Conservation (phyloP, 2,888 invertebrate genomes). For the Troglohyphantes excavatus region DNA sequence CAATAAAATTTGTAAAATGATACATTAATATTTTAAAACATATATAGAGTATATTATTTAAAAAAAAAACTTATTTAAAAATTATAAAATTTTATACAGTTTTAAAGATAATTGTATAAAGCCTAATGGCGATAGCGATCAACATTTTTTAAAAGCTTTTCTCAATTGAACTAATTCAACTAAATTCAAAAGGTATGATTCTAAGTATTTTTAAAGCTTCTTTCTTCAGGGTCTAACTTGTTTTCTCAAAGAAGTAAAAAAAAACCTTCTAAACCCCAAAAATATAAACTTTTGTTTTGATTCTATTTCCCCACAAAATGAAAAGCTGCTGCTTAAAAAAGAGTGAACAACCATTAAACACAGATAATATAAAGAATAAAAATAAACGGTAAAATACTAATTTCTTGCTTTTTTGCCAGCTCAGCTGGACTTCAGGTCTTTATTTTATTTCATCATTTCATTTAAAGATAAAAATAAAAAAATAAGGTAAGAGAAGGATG, state of each 20-base stretch:
- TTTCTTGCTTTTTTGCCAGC: conserved; percentile 55
- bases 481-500: conserved; percentile 50
- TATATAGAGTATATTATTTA: too few relatives aligned
- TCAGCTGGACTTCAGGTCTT: conserved; percentile 43
- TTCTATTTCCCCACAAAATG: conserved; percentile 1
- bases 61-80: too few relatives aligned
- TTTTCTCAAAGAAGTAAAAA: neutral
- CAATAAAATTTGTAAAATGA: too few relatives aligned
- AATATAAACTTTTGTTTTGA: conserved; percentile 41
- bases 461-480: conserved; percentile 36
- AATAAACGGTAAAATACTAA: conserved; percentile 21
- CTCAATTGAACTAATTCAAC: too few relatives aligned
- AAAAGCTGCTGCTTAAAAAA: neutral
- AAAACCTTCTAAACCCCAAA: neutral
- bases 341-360: conserved; percentile 44
- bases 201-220: too few relatives aligned
- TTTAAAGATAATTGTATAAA: too few relatives aligned
- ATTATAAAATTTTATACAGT: too few relatives aligned
- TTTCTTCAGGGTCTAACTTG: too few relatives aligned
- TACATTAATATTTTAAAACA: too few relatives aligned
- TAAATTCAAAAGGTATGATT: too few relatives aligned
- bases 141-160: too few relatives aligned
- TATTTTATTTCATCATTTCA: conserved; percentile 59
- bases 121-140: too few relatives aligned
- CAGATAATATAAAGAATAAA: neutral